Percentiles rank a stretch among this genome's conserved stretches.
These are phyloP conservation scores for Alectoris magna DNA, from an alignment of 2,797 vertebrate species.

Conservation along the genomic window DNA sequence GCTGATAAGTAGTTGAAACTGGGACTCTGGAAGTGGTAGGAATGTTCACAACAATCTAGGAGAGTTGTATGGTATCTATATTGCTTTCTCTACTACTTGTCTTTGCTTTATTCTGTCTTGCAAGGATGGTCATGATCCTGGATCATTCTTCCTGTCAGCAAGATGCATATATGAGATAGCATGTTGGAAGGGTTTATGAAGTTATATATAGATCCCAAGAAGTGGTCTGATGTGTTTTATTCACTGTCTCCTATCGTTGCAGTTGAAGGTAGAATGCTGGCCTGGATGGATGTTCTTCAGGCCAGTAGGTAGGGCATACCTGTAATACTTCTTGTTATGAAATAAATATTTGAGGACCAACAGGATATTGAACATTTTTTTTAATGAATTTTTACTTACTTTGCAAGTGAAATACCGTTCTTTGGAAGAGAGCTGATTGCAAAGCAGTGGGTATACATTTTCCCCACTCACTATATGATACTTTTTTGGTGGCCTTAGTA, in stretches of 20 bases:
- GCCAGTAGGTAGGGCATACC: background rate
- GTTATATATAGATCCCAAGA: background rate
- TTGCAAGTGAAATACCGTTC: background rate
- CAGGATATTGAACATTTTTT: background rate
- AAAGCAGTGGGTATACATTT: background rate
- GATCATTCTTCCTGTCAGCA: background rate
- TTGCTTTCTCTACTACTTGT: background rate
- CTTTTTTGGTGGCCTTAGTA: background rate
- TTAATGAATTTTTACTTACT: background rate
- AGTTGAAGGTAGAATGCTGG: background rate
- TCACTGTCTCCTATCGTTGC: background rate
- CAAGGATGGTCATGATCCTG: background rate
- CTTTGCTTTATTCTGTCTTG: background rate
- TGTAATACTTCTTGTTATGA: background rate
- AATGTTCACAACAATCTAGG: background rate
- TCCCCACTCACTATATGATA: background rate
- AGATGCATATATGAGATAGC: background rate
- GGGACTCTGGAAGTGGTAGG: background rate
- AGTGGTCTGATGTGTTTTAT: background rate
- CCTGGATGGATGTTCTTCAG: background rate
- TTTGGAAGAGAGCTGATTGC: background rate
- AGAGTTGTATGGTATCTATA: background rate
- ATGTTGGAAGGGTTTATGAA: background rate
- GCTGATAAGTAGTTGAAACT: background rate
- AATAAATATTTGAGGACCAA: background rate